Percentiles rank a stretch among this genome's conserved stretches.
phyloP scores from a whole-genome alignment of 2,113 vertebrate genomes.

The Sterrhoptilus dennistouni region DNA sequence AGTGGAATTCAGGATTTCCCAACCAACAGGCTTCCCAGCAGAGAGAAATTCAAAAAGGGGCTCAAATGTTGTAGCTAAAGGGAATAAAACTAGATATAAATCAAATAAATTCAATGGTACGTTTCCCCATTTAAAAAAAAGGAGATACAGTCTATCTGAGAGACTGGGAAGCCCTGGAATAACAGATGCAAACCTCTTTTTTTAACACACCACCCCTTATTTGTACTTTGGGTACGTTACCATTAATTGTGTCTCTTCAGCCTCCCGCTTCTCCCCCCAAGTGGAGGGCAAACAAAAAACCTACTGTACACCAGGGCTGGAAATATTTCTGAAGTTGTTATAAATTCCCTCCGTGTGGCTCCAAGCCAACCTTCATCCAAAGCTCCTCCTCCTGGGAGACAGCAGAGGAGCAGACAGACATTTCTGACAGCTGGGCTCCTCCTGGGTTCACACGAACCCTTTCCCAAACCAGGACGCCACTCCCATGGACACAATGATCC shows the following conservation, averaged over 20 bases:
- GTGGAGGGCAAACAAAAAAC: background rate
- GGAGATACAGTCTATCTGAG: background rate
- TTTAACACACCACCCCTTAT: background rate
- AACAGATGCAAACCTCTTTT: conserved; percentile 37
- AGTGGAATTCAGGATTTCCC: conserved; percentile 70
- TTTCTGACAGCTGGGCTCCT: background rate
- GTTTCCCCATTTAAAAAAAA: background rate
- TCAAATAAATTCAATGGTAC: background rate
- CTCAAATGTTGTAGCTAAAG: background rate
- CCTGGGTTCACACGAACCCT: background rate
- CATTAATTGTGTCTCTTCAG: background rate
- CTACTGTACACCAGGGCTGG: background rate
- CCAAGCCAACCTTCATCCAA: conserved; percentile 44
- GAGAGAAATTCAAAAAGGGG: background rate
- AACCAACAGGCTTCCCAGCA: conserved; percentile 46
- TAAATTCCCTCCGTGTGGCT: background rate
- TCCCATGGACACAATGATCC: rapidly evolving
- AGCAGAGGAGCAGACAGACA: conserved; percentile 30
- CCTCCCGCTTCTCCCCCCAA: background rate
- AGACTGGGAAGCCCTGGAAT: conserved; percentile 64
- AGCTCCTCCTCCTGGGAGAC: conserved; percentile 63
- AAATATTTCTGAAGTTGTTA: conserved; percentile 42
- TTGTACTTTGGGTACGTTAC: conserved; percentile 16
- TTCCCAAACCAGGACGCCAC: background rate
- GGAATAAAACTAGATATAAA: conserved; percentile 30